These are phyloP conservation scores for Sebastes variabilis DNA, from an alignment of 2,797 vertebrate genomes.

Conservation along the genomic window DNA sequence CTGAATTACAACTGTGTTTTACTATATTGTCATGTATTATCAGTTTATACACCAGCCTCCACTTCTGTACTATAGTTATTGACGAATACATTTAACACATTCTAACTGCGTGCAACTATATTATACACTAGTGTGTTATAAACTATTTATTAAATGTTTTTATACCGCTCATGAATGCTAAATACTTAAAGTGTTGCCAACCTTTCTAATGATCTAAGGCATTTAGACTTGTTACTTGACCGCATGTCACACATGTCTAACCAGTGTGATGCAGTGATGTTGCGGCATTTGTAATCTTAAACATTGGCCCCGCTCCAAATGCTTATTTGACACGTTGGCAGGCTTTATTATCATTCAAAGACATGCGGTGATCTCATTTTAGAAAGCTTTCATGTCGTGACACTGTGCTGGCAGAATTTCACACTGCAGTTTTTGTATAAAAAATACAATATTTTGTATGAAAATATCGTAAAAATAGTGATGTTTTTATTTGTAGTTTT, in stretches of 20 bases:
- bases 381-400: not conserved
- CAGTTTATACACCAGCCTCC: not conserved
- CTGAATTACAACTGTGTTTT: not conserved
- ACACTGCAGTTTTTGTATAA: not conserved
- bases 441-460: not conserved
- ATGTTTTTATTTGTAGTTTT: not conserved
- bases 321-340: constrained; percentile 22
- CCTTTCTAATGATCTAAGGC: not conserved
- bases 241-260: not conserved
- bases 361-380: not conserved
- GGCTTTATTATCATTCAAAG: not conserved
- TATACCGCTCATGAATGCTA: not conserved
- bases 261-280: not conserved
- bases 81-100: not conserved
- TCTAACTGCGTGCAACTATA: not conserved
- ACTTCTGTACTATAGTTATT: not conserved
- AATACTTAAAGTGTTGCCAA: not conserved
- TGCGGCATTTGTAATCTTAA: not conserved
- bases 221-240: not conserved
- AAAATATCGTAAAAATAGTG: not conserved
- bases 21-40: not conserved
- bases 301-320: not conserved
- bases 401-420: not conserved
- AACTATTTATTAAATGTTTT: not conserved
- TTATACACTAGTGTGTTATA: not conserved